Conservation (phyloP, 2,113 vertebrate species). For the Tautogolabrus adspersus region DNA sequence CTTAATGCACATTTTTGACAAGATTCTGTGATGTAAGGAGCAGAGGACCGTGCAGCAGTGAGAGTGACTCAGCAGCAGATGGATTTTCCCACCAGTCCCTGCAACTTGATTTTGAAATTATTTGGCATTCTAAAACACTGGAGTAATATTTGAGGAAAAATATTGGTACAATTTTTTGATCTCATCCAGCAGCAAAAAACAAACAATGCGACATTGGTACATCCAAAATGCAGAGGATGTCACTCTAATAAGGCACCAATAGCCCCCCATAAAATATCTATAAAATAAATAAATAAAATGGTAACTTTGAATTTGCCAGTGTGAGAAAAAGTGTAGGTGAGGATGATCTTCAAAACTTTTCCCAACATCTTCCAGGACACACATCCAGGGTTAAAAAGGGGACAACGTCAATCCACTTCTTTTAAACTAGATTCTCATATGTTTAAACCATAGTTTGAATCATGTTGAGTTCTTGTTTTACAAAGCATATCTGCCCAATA, state of each 20-base stretch:
- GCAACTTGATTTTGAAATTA: slow-evolving; percentile 24
- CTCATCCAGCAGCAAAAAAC: neutral
- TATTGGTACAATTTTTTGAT: slow-evolving; percentile 32
- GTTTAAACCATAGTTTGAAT: slow-evolving; percentile 4
- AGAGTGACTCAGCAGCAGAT: slow-evolving; percentile 21
- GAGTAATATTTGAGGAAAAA: slow-evolving; percentile 26
- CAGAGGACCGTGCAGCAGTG: slow-evolving; percentile 7
- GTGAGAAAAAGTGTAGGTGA: slow-evolving; percentile 8
- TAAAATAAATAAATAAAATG: slow-evolving; percentile 37
- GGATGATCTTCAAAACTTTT: neutral
- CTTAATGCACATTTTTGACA: neutral
- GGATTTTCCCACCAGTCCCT: slow-evolving; percentile 26
- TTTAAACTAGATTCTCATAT: neutral
- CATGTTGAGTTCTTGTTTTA: slow-evolving; percentile 8
- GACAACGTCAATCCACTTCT: slow-evolving; percentile 11
- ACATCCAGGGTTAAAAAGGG: neutral
- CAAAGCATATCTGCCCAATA: slow-evolving; percentile 33
- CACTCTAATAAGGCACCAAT: too few relatives aligned
- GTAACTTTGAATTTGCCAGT: slow-evolving; percentile 34
- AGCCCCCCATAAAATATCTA: neutral
- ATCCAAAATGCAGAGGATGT: too few relatives aligned
- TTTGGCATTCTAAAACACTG: slow-evolving; percentile 8
- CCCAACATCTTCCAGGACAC: slow-evolving; percentile 3
- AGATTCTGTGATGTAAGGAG: neutral
- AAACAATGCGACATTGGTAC: too few relatives aligned